These are phyloP conservation scores for Anthopleura sola DNA, from an alignment of 64 coral and sea anemone species.

Conservation along the genomic window DNA sequence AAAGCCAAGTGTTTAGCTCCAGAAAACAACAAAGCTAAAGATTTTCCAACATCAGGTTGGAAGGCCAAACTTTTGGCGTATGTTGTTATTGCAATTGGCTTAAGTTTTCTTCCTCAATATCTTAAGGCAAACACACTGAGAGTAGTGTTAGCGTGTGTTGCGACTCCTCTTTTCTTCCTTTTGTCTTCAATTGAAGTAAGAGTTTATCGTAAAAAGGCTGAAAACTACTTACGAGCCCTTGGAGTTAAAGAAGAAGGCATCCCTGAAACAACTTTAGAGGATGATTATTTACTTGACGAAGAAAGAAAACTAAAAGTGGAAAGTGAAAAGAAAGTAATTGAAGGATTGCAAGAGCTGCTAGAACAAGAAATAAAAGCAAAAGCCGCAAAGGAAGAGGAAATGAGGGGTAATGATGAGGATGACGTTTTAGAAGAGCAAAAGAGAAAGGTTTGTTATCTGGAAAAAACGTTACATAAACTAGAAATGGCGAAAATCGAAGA, in stretches of 20 bases:
- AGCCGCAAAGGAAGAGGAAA: constrained; percentile 27
- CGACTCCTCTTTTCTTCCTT: constrained; percentile 26
- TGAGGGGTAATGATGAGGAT: constrained; percentile 48
- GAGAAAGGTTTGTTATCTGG: constrained; percentile 36
- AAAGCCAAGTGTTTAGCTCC: not conserved
- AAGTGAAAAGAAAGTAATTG: constrained; percentile 71
- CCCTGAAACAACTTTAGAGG: not conserved
- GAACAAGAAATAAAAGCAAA: constrained; percentile 72
- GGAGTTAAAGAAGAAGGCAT: not conserved
- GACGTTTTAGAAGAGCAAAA: constrained; percentile 49
- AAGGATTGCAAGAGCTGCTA: constrained; percentile 60
- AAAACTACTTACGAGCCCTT: constrained; percentile 2
- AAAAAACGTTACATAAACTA: constrained; percentile 46
- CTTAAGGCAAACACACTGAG: constrained; percentile 19
- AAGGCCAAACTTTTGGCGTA: constrained; percentile 13
- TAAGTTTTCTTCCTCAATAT: constrained; percentile 34
- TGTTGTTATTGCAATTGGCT: constrained; percentile 29
- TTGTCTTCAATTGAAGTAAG: constrained; percentile 18
- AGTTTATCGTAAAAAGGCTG: constrained; percentile 30
- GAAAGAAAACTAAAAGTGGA: constrained; percentile 56
- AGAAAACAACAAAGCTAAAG: not conserved
- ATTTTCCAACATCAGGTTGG: constrained; percentile 13
- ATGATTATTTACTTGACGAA: constrained; percentile 48
- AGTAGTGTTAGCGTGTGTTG: constrained; percentile 27
- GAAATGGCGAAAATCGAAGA: constrained; percentile 79